Base-by-base conservation (phyloP, 2,888 invertebrate genomes). In the Linnaemya tessellans region DNA sequence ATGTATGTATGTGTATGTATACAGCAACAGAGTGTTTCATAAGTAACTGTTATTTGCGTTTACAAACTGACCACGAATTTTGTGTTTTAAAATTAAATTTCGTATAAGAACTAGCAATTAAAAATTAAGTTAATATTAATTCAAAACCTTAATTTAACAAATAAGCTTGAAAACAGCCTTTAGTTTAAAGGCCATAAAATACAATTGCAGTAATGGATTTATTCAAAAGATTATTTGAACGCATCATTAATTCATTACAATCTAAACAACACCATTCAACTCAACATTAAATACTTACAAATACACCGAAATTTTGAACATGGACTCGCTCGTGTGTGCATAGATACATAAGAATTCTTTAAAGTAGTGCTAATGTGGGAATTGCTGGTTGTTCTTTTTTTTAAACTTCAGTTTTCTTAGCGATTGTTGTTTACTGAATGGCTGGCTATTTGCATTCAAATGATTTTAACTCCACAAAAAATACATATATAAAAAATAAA, bases 181-280 rank as follows among this genome's bases (percentile, higher is more conserved):
- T 78, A 60, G 46, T 35, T 62, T 35, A 43, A 18, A 51, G 20
- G 62, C 25, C 18, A 25, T 22, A 13, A 38, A 41, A 60, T 54
- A 41, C 18, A 41, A 30, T n/a, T 71, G 22, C 51, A 67, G 46
- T 41, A 54, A 46, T 80, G 13, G 43, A 64, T 71, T 67, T 73
- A n/a, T 70, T 70, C 41, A 71, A 62, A 70, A 65, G 65, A 84
- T 64, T 70, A 58, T 20, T 65, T 80, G 60, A 84, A 85, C 84
- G 84, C 84, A 85, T 82, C 84, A 82, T 85, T 85, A 85, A 81
- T 85, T 85, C 68, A 80, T 80, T 73, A 80, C 84, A 84, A 84
- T 71, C 60, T 41, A 43, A 64, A 68, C 68, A 84, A 18, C 62
- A 78, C 49, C 9, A 60, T 30, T 43, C 54, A 54, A 22, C 70